Evolutionary conservation across 2,888 invertebrate species (phyloP).

Genomic region (Vanessa cardui): DNA sequence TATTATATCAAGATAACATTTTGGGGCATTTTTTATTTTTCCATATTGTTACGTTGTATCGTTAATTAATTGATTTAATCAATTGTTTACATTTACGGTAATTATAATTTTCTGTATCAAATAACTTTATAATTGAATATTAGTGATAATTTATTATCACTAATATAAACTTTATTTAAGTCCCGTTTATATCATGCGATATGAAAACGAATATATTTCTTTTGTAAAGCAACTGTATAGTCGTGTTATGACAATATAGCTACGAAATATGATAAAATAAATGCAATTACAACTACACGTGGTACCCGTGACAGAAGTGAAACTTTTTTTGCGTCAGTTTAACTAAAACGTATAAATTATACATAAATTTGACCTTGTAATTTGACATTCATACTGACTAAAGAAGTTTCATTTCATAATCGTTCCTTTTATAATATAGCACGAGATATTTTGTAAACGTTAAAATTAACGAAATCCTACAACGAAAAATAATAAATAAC

Average conservation of each 20-base stretch:
- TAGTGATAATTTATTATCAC: not conserved
- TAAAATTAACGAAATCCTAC: constrained; percentile 2
- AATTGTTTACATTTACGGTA: constrained; percentile 18
- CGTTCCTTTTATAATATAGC: constrained; percentile 22
- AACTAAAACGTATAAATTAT: no score
- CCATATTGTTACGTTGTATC: not conserved
- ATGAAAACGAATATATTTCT: not conserved
- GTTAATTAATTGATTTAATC: constrained; percentile 35
- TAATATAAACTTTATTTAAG: not conserved
- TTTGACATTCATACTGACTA: no score
- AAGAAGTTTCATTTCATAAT: constrained; percentile 5
- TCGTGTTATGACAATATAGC: not conserved
- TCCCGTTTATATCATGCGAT: not conserved
- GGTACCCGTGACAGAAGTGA: no score
- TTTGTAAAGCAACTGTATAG: not conserved
- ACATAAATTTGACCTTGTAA: no score
- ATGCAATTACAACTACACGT: no score
- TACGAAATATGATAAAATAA: not conserved
- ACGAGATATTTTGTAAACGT: constrained; percentile 25
- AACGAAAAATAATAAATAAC: not conserved
- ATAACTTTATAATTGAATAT: not conserved
- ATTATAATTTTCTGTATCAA: not conserved
- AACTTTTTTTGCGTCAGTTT: no score
- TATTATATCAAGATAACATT: constrained; percentile 15
- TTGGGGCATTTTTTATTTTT: constrained; percentile 21